Conservation (phyloP, 2,888 invertebrate genomes). For the Hirtodrosophila trivittata region DNA sequence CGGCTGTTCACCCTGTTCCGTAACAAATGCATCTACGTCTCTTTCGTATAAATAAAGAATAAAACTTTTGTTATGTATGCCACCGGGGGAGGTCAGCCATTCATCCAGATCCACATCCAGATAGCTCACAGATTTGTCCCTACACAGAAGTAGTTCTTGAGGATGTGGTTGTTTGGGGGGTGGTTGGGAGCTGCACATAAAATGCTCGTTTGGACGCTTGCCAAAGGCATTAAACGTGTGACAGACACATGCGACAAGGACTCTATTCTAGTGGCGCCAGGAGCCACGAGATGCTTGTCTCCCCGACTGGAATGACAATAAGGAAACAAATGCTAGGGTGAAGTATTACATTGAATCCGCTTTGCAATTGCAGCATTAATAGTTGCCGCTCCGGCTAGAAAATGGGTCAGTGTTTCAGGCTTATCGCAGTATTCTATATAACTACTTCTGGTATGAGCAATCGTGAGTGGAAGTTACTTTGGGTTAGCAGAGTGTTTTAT, state of each 20-base stretch:
- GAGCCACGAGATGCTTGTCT: conserved; percentile 10
- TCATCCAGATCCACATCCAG: no score
- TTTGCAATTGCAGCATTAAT: conserved; percentile 3
- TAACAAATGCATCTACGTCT: no score
- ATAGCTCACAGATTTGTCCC: no score
- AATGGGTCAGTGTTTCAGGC: conserved; percentile 21
- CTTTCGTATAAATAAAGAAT: no score
- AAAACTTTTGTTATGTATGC: no score
- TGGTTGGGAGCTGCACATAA: conserved; percentile 16
- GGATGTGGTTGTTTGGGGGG: conserved; percentile 3
- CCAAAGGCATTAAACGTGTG: conserved; percentile 47
- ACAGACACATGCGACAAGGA: conserved; percentile 23
- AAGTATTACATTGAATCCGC: conserved; percentile 38
- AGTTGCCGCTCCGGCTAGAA: neutral
- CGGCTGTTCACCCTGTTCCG: no score
- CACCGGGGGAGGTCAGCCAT: no score
- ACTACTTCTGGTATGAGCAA: no score
- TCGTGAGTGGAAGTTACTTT: no score
- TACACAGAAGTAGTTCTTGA: neutral
- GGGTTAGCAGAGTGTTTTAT: conserved; percentile 4
- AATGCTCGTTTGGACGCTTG: conserved; percentile 38
- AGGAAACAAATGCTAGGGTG: conserved; percentile 32
- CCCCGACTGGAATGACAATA: conserved; percentile 37
- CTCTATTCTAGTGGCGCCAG: conserved; percentile 24
- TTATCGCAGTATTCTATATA: conserved; percentile 21